Evolutionary conservation across 2,797 vertebrate species (phyloP), one percentile per base, ranked within the genome.

Genomic region (Crocidura indochinensis): DNA sequence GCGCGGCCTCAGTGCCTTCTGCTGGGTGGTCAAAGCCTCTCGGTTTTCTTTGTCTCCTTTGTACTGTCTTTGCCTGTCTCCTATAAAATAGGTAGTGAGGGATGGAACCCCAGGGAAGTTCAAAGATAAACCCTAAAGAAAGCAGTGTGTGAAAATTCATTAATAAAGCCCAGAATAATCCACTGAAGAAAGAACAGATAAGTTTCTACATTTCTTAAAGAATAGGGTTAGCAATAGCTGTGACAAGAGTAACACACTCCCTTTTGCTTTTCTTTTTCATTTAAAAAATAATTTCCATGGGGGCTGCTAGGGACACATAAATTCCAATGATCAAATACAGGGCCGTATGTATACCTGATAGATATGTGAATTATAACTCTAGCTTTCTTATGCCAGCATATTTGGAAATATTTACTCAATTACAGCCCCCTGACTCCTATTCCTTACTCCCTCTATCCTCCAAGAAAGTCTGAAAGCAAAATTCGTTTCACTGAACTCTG

Each of bases 31-130:
- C 68, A 0, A 15, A 6, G 60, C 68, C 75, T 29, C 77, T 73
- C n/a, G 10, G 15, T 68, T 69, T 67, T 71, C 60, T 82, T 78
- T 87, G 69, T 51, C 47, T 83, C 62, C 77, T 95, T 94, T 88
- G 44, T 92, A 74, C 86, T 72, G n/a, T 10, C 68, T 85, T 84
- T 69, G 24, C 76, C 86, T 88, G 27, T 38, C 31, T 86, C 65
- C 80, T 71, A 44, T 65, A 44, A 86, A 92, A 93, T 38, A 80
- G 47, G 68, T 60, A 80, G 80, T 53, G 62, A 72, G 22, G n/a
- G 29, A 29, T 85, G 51, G 62, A 86, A 17, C 38, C 4, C 65
- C 8, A 6, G 67, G 86, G 83, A 92, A 29, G 2, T 75, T 68
- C 84, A 75, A 73, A 80, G 46, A 79, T 62, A 87, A 84, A 69